These are phyloP conservation scores for Marmota monax DNA, from an alignment of 2,113 vertebrate genomes.

Conservation along the genomic window DNA sequence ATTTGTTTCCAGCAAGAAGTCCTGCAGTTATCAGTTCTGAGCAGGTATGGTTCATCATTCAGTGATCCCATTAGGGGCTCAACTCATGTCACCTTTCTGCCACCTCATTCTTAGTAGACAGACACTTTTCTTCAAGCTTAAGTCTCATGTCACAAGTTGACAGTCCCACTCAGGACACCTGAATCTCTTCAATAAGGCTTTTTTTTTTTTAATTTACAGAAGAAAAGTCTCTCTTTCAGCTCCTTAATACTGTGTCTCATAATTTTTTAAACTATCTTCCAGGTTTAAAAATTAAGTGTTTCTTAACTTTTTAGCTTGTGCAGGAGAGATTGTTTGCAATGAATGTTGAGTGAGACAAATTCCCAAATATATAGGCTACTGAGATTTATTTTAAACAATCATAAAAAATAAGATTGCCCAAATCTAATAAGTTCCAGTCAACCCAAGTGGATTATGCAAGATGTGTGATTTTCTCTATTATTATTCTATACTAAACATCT, in stretches of 20 bases:
- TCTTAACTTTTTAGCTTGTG: background rate
- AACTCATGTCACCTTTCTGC: background rate
- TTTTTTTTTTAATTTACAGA: background rate
- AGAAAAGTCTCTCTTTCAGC: background rate
- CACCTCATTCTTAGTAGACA: background rate
- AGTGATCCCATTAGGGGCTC: background rate
- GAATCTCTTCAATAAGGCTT: background rate
- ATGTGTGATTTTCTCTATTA: slow-evolving; percentile 32
- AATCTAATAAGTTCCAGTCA: slow-evolving; percentile 55
- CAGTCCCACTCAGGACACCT: background rate
- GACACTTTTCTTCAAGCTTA: background rate
- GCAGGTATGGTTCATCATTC: background rate
- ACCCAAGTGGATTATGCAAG: slow-evolving; percentile 60
- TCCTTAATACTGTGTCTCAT: background rate
- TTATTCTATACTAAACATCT: slow-evolving; percentile 71
- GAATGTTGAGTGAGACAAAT: background rate
- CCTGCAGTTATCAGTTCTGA: background rate
- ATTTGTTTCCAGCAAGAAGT: background rate
- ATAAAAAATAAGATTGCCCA: slow-evolving; percentile 14
- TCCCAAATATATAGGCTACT: background rate
- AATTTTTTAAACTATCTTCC: no score
- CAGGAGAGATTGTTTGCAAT: background rate
- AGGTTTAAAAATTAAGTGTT: background rate
- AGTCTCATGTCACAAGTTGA: background rate
- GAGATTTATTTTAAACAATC: slow-evolving; percentile 45